Base-by-base conservation (phyloP, 2,888 invertebrate species). In the Bibio marci region DNA sequence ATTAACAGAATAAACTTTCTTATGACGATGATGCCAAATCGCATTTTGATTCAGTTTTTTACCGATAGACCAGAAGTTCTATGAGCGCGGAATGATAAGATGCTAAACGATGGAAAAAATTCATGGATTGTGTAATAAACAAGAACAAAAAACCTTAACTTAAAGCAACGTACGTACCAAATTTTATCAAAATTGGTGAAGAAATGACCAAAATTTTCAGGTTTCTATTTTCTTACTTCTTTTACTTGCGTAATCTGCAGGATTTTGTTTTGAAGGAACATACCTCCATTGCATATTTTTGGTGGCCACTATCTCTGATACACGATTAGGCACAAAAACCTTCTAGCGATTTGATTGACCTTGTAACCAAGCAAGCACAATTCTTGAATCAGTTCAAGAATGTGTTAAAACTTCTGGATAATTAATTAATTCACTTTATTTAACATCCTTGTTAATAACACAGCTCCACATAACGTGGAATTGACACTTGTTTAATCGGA, bases 161-260 rank as follows among this genome's bases (percentile, higher is more conserved):
- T n/a, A n/a, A n/a, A n/a, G n/a, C n/a, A n/a, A n/a, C n/a, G n/a
- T n/a, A n/a, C n/a, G n/a, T n/a, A n/a, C n/a, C n/a, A n/a, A n/a
- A n/a, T n/a, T n/a, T n/a, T n/a, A n/a, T n/a, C n/a, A n/a, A n/a
- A n/a, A n/a, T n/a, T n/a, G n/a, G n/a, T n/a, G n/a, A n/a, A n/a
- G n/a, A n/a, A n/a, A n/a, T n/a, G n/a, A n/a, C n/a, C n/a, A n/a
- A n/a, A n/a, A n/a, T n/a, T n/a, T n/a, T n/a, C n/a, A n/a, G n/a
- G n/a, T n/a, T n/a, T n/a, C n/a, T n/a, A n/a, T n/a, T n/a, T n/a
- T n/a, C n/a, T n/a, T n/a, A n/a, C n/a, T n/a, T n/a, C n/a, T n/a
- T n/a, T n/a, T n/a, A n/a, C n/a, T n/a, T n/a, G 44, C 44, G 31
- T 36, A 41, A 43, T 48, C 48, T 19, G 47, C 45, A 12, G 44